Conservation (phyloP, 2,888 invertebrate species). For the Chesias legatella region DNA sequence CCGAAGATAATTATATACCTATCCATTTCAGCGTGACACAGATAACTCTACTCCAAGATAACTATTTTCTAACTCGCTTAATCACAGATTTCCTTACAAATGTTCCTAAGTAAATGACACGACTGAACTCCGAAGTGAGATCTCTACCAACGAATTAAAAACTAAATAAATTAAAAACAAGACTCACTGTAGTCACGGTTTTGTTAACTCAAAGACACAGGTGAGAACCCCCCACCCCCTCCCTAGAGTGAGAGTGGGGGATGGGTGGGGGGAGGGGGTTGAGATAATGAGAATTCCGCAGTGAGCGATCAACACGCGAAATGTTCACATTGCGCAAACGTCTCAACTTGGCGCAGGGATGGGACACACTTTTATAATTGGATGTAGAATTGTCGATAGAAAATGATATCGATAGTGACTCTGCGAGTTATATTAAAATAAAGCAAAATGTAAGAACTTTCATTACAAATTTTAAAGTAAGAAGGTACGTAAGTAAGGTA, state of each 20-base stretch:
- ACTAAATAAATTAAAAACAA: slow-evolving; percentile 17
- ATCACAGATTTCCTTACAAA: too few species aligned
- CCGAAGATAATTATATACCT: too few species aligned
- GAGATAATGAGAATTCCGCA: slow-evolving; percentile 76
- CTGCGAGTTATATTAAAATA: too few species aligned
- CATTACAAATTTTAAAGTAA: too few species aligned
- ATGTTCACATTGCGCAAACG: slow-evolving; percentile 79
- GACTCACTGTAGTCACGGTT: slow-evolving; percentile 6
- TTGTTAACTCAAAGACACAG: slow-evolving; percentile 38
- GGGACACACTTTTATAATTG: slow-evolving; percentile 25
- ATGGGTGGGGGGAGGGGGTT: slow-evolving; percentile 26
- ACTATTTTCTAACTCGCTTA: too few species aligned
- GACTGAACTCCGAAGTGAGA: too few species aligned
- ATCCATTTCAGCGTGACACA: too few species aligned
- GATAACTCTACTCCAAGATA: too few species aligned
- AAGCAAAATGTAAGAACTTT: too few species aligned
- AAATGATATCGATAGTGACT: too few species aligned
- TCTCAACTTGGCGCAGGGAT: slow-evolving; percentile 67
- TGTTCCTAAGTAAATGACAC: too few species aligned
- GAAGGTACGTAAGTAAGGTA: too few species aligned
- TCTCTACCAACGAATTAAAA: not conserved
- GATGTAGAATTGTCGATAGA: not conserved
- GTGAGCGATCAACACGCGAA: slow-evolving; percentile 75
- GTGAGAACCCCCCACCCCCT: slow-evolving; percentile 30
- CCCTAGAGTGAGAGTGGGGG: slow-evolving; percentile 5